Evolutionary conservation across 2,797 vertebrate species (phyloP).

Genomic region (Tenualosa ilisha): DNA sequence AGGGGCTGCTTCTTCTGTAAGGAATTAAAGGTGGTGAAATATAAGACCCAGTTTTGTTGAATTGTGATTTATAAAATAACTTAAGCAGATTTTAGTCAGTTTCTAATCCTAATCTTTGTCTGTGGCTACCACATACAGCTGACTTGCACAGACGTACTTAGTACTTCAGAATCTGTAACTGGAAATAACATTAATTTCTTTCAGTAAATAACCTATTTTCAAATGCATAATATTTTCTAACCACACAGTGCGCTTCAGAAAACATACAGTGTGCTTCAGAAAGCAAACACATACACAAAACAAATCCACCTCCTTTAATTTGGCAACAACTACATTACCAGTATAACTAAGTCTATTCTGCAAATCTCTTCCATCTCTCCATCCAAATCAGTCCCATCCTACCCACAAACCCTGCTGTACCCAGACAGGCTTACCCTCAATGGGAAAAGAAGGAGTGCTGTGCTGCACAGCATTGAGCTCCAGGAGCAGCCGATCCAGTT

Average conservation of each 20-base stretch:
- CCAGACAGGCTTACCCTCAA: conserved; percentile 35
- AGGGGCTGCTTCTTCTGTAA: conserved; percentile 73
- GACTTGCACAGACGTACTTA: background rate
- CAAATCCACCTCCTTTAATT: background rate
- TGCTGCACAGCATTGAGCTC: conserved; percentile 91
- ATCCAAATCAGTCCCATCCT: background rate
- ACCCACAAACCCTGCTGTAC: background rate
- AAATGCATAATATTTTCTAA: background rate
- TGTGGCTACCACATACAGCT: background rate
- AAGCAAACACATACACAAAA: background rate
- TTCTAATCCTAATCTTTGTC: background rate
- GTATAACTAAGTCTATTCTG: background rate
- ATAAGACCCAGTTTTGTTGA: background rate
- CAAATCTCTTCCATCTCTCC: background rate
- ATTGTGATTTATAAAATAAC: background rate
- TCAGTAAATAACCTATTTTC: background rate
- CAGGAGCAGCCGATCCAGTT: conserved; percentile 92
- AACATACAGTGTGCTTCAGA: too few relatives aligned
- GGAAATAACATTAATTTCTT: too few relatives aligned
- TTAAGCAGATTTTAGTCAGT: background rate
- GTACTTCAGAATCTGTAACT: too few relatives aligned
- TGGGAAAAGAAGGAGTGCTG: conserved; percentile 80
- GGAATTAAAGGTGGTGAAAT: background rate
- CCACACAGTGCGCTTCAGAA: background rate
- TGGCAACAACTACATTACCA: background rate